Percentiles rank a stretch among this genome's conserved stretches.
phyloP scores from a whole-genome alignment of 2,888 invertebrate species.

The Apamea crenata region DNA sequence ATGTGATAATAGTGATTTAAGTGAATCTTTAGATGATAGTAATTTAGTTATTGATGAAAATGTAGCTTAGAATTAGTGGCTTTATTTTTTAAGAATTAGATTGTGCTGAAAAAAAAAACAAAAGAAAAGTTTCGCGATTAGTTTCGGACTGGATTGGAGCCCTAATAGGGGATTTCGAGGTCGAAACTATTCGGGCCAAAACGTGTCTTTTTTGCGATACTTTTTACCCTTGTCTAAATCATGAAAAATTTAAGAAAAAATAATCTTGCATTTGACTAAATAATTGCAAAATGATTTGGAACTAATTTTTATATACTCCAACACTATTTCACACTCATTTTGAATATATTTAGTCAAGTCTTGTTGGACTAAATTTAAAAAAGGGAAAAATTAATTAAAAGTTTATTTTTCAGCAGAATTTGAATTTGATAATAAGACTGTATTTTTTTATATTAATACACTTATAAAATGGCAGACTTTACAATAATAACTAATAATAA shows the following conservation, averaged over 20 bases:
- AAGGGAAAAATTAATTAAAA: too few species aligned
- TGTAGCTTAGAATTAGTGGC: constrained; percentile 47
- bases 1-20: constrained; percentile 63
- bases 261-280: constrained; percentile 45
- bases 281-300: constrained; percentile 35
- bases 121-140: too few species aligned
- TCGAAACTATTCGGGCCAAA: background rate
- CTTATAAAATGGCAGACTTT: constrained; percentile 52
- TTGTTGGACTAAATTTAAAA: background rate
- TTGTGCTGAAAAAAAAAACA: constrained; percentile 44
- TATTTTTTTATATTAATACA: constrained; percentile 54
- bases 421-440: constrained; percentile 59
- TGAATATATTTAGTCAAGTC: constrained; percentile 30
- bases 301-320: background rate
- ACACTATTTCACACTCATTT: constrained; percentile 30
- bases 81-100: background rate
- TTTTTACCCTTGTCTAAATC: background rate
- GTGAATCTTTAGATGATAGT: constrained; percentile 70
- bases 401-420: constrained; percentile 51
- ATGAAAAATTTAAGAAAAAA: background rate
- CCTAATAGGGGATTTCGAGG: background rate
- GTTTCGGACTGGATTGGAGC: background rate
- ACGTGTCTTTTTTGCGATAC: too few species aligned
- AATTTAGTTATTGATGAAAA: constrained; percentile 77
- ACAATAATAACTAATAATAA: background rate